These are phyloP conservation scores for Nesogale talazaci DNA, from an alignment of 2,113 vertebrate genomes.

Conservation along the genomic window DNA sequence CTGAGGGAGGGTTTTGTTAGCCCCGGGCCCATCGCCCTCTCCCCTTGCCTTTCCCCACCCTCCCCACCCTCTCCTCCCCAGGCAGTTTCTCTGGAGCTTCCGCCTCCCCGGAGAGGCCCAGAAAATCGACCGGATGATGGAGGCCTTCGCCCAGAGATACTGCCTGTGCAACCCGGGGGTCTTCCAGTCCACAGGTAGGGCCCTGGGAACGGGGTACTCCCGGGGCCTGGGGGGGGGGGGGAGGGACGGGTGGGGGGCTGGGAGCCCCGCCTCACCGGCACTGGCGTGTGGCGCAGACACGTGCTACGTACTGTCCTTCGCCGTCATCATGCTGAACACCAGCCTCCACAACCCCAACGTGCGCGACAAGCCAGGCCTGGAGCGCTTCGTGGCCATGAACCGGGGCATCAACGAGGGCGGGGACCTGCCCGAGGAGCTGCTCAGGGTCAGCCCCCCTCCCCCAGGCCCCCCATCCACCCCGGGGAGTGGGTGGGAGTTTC, in stretches of 20 bases:
- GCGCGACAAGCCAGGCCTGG: slow-evolving; percentile 92
- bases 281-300: slow-evolving; percentile 89
- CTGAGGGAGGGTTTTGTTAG: background rate
- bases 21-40: background rate
- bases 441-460: slow-evolving; percentile 85
- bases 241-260: background rate
- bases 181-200: slow-evolving; percentile 93
- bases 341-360: slow-evolving; percentile 95
- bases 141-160: slow-evolving; percentile 94
- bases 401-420: slow-evolving; percentile 95
- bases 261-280: too few species aligned
- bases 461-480: background rate
- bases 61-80: slow-evolving; percentile 63
- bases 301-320: slow-evolving; percentile 94
- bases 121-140: slow-evolving; percentile 97
- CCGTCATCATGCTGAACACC: slow-evolving; percentile 96
- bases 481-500: too few species aligned
- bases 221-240: background rate
- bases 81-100: slow-evolving; percentile 96
- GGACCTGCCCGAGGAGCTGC: slow-evolving; percentile 93
- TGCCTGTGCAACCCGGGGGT: slow-evolving; percentile 94
- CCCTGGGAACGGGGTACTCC: background rate
- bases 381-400: slow-evolving; percentile 95
- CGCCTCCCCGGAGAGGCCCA: slow-evolving; percentile 95
- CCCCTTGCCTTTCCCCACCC: accelerated